These are phyloP conservation scores for Phainopepla nitens DNA, from an alignment of 2,113 vertebrate species.

Conservation along the genomic window DNA sequence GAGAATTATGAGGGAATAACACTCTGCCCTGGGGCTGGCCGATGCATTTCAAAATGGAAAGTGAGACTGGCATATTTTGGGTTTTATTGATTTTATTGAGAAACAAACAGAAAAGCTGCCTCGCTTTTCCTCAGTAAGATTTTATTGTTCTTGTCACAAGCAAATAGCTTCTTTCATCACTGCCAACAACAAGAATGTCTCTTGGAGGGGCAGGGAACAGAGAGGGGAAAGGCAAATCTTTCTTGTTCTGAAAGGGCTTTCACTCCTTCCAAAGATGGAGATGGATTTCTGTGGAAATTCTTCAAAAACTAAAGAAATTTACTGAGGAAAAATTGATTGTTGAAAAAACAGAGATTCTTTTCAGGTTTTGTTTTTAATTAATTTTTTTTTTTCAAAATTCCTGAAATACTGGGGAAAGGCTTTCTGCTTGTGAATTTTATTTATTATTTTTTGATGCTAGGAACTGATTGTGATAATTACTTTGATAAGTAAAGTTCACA, in stretches of 20 bases:
- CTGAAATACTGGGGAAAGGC: background rate
- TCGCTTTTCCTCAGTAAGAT: background rate
- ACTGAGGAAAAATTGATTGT: background rate
- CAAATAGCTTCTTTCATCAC: constrained; percentile 22
- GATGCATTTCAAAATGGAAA: background rate
- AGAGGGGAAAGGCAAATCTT: background rate
- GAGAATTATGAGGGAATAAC: constrained; percentile 27
- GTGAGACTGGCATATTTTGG: constrained; percentile 4
- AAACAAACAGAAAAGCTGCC: constrained; percentile 11
- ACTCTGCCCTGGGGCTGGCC: constrained; percentile 15
- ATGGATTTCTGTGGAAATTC: background rate
- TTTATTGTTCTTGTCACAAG: constrained; percentile 14
- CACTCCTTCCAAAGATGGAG: background rate
- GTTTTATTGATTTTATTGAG: constrained; percentile 9
- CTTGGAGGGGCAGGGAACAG: background rate
- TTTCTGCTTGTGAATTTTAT: background rate
- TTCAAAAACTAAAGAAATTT: background rate
- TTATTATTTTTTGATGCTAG: background rate
- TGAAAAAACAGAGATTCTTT: background rate
- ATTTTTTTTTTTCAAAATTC: background rate
- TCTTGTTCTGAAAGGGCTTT: background rate
- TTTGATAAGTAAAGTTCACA: background rate
- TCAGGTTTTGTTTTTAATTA: background rate
- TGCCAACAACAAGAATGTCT: background rate
- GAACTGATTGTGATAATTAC: background rate